Conservation (phyloP, 1,140 invertebrate species). For the Medauroidea extradentata region DNA sequence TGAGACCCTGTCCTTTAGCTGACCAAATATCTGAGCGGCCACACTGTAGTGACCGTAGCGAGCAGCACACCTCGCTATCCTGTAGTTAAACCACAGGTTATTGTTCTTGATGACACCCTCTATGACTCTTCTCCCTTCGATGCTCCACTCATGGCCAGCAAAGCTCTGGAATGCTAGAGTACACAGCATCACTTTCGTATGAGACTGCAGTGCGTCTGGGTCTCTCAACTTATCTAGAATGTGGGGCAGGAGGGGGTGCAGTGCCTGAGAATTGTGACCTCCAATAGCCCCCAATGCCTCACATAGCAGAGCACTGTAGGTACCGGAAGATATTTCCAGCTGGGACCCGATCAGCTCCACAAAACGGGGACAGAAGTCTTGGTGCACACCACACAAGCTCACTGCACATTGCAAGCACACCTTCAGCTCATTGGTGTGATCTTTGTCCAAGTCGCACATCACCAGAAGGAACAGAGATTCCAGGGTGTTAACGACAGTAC, state of each 20-base stretch:
- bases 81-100: slow-evolving; percentile 80
- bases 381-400: slow-evolving; percentile 56
- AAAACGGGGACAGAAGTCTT: slow-evolving; percentile 56
- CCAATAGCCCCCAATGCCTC: slow-evolving; percentile 73
- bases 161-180: slow-evolving; percentile 80
- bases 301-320: slow-evolving; percentile 43
- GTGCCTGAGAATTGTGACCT: slow-evolving; percentile 53
- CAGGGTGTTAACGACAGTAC: slow-evolving; percentile 55
- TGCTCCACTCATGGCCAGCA: slow-evolving; percentile 56
- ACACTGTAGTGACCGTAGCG: slow-evolving; percentile 78
- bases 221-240: slow-evolving; percentile 50
- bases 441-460: slow-evolving; percentile 42
- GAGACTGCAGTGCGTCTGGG: slow-evolving; percentile 17
- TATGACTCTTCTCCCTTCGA: slow-evolving; percentile 50
- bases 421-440: slow-evolving; percentile 55
- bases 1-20: slow-evolving; percentile 68
- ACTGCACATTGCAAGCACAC: slow-evolving; percentile 65
- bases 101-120: slow-evolving; percentile 53
- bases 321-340: slow-evolving; percentile 31
- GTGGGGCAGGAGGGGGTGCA: slow-evolving; percentile 52
- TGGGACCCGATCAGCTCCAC: slow-evolving; percentile 57
- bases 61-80: slow-evolving; percentile 79
- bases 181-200: slow-evolving; percentile 59
- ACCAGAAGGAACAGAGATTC: slow-evolving; percentile 68
- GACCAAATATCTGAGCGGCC: slow-evolving; percentile 61